Percentiles rank a stretch among this genome's conserved stretches.
These are phyloP conservation scores for Caradrina clavipalpis DNA, from an alignment of 2,888 invertebrate genomes.

Conservation along the genomic window DNA sequence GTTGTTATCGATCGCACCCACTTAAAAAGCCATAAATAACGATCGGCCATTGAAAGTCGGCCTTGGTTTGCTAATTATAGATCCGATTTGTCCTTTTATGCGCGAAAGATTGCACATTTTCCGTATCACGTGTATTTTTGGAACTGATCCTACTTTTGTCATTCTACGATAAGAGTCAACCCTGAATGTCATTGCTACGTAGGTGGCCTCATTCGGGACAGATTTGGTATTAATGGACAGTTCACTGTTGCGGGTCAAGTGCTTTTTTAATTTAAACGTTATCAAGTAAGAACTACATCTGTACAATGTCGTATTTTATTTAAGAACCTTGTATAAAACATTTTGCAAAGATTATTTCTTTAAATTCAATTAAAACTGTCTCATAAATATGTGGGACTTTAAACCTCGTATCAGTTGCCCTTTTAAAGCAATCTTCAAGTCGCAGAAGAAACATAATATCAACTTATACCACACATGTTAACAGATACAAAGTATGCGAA, in stretches of 20 bases:
- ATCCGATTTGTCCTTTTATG: slow-evolving; percentile 43
- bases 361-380: slow-evolving; percentile 27
- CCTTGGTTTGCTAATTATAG: slow-evolving; percentile 59
- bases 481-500: slow-evolving; percentile 44
- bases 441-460: slow-evolving; percentile 37
- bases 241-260: slow-evolving; percentile 19
- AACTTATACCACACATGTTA: slow-evolving; percentile 55
- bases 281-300: slow-evolving; percentile 31
- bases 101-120: slow-evolving; percentile 41
- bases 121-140: slow-evolving; percentile 25
- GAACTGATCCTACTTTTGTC: background rate
- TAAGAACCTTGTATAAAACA: slow-evolving; percentile 13
- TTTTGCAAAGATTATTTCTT: slow-evolving; percentile 20
- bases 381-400: slow-evolving; percentile 30
- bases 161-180: slow-evolving; percentile 16
- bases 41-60: slow-evolving; percentile 43
- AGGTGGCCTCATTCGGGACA: slow-evolving; percentile 46
- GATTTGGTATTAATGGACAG: slow-evolving; percentile 36
- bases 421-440: slow-evolving; percentile 35
- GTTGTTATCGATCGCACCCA: slow-evolving; percentile 63
- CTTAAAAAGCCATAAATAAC: slow-evolving; percentile 65
- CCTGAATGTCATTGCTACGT: slow-evolving; percentile 26
- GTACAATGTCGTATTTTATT: slow-evolving; percentile 25
- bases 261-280: slow-evolving; percentile 39
- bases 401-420: slow-evolving; percentile 37